These are phyloP conservation scores for Cichlasoma orientale DNA, from an alignment of 2,797 vertebrate species.

Conservation along the genomic window DNA sequence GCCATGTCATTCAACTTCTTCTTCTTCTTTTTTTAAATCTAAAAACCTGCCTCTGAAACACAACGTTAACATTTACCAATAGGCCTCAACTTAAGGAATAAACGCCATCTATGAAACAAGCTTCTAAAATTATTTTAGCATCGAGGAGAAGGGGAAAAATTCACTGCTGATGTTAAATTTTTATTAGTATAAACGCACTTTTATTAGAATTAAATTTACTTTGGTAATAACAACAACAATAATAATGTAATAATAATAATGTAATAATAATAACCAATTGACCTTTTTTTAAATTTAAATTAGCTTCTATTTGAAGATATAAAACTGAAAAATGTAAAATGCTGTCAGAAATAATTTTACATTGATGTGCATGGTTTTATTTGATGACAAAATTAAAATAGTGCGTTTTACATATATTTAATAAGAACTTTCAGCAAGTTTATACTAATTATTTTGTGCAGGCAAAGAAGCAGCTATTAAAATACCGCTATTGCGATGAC, in stretches of 20 bases:
- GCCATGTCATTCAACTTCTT: neutral
- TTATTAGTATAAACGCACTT: too few relatives aligned
- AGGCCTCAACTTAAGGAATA: neutral
- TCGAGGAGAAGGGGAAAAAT: neutral
- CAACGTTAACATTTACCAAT: neutral
- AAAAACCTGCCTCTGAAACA: neutral
- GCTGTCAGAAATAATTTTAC: neutral
- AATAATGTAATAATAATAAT: neutral
- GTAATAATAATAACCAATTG: neutral
- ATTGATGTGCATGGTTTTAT: neutral
- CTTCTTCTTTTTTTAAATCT: neutral
- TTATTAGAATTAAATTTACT: neutral
- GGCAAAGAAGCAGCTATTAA: neutral
- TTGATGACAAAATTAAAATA: rapidly evolving
- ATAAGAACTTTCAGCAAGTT: too few relatives aligned
- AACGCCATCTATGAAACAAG: neutral
- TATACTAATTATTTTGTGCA: neutral
- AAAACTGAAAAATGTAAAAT: neutral
- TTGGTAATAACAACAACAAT: neutral
- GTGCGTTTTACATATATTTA: neutral
- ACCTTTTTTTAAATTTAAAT: neutral
- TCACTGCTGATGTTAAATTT: neutral
- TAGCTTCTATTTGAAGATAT: neutral
- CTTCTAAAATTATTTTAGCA: neutral
- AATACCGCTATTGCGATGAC: neutral